Evolutionary conservation across 2,113 vertebrate species (phyloP).

Genomic region (Chlamydotis undulata): DNA sequence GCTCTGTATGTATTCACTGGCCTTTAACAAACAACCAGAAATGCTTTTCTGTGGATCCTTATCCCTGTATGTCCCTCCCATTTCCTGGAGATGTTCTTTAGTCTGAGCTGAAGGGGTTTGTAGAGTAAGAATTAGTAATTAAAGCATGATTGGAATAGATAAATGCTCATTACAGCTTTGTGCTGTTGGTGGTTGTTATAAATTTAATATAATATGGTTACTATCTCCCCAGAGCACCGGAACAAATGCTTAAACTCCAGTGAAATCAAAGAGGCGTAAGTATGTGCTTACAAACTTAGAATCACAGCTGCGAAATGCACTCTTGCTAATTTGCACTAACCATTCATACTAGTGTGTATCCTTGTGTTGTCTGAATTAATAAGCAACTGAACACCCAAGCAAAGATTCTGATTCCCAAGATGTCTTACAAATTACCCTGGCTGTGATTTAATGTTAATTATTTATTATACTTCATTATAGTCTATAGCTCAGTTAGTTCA

Average conservation of each 20-base stretch:
- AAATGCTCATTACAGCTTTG: not conserved
- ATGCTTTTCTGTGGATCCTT: not conserved
- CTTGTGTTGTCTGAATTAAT: not conserved
- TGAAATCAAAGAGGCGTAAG: not conserved
- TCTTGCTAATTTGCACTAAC: not conserved
- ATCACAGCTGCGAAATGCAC: not conserved
- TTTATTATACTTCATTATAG: conserved; percentile 38
- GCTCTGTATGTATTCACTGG: not conserved
- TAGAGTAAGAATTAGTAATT: not conserved
- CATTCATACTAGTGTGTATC: not conserved
- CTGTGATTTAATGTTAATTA: conserved; percentile 36
- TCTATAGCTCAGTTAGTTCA: not conserved
- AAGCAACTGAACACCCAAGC: not conserved
- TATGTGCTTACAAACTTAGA: not conserved
- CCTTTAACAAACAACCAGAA: not conserved
- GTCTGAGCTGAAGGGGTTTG: not conserved
- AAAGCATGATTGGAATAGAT: not conserved
- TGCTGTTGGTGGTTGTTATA: not conserved
- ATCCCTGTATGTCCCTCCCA: not conserved
- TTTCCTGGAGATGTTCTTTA: not conserved
- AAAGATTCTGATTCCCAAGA: not conserved
- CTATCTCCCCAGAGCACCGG: not conserved
- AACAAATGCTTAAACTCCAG: not conserved
- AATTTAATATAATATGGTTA: not conserved
- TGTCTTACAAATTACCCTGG: not conserved